phyloP scores from a whole-genome alignment of 2,113 vertebrate species.

The Petrocephalus microphthalmus region DNA sequence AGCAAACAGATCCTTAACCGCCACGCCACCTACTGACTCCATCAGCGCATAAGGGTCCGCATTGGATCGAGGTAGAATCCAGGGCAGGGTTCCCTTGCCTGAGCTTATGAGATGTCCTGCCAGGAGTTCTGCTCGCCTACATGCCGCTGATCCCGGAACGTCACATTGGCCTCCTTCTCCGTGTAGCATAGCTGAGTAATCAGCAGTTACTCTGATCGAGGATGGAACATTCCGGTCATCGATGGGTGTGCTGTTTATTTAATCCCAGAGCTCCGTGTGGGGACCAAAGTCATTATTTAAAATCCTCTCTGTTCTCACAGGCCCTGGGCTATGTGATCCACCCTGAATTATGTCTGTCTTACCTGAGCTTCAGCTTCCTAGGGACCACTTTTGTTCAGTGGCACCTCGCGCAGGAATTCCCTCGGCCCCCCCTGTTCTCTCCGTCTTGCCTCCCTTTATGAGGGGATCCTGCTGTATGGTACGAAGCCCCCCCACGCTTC shows the following conservation, averaged over 20 bases:
- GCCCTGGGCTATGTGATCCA: neutral
- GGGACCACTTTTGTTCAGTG: neutral
- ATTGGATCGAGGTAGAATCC: neutral
- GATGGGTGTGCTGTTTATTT: constrained; percentile 8
- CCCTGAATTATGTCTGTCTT: neutral
- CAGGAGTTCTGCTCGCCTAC: neutral
- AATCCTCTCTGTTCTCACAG: neutral
- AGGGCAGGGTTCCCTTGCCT: neutral
- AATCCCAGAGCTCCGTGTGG: neutral
- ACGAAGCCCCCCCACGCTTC: neutral
- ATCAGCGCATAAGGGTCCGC: neutral
- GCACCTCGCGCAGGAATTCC: neutral
- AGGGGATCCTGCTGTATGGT: neutral
- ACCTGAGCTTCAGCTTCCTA: neutral
- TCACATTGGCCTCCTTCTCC: neutral
- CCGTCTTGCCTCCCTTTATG: neutral
- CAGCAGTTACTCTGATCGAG: neutral
- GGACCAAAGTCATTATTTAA: neutral
- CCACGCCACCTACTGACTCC: neutral
- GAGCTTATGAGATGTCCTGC: neutral
- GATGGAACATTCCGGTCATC: neutral
- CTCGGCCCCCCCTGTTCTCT: neutral
- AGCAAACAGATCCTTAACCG: neutral
- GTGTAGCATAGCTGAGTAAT: neutral
- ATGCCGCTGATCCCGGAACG: neutral